phyloP scores from a whole-genome alignment of 2,888 invertebrate genomes.

The Odontomyia ornata region DNA sequence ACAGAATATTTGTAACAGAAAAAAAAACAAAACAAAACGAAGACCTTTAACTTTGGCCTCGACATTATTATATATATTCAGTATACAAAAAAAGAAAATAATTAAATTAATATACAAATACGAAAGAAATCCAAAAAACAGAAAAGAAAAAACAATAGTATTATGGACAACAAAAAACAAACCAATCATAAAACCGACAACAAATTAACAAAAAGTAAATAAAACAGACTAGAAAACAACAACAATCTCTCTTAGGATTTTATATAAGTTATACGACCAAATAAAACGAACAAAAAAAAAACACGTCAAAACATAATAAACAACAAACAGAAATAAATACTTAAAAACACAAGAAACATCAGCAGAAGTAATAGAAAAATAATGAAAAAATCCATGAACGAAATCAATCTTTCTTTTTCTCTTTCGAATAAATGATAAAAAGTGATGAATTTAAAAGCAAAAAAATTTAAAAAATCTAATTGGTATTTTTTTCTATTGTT shows the following conservation, averaged over 20 bases:
- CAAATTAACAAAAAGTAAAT: constrained; percentile 6
- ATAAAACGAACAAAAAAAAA: background rate
- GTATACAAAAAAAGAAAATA: constrained; percentile 26
- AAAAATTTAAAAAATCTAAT: too few species aligned
- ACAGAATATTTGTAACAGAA: background rate
- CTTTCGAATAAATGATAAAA: background rate
- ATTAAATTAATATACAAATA: constrained; percentile 31
- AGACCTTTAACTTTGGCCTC: constrained; percentile 38
- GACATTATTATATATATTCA: constrained; percentile 24
- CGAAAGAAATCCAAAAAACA: constrained; percentile 35
- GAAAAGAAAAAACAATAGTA: constrained; percentile 28
- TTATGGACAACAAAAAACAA: constrained; percentile 27
- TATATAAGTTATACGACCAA: constrained; percentile 33
- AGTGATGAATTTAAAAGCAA: background rate
- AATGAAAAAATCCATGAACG: too few species aligned
- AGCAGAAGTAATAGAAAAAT: too few species aligned
- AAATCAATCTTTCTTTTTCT: background rate
- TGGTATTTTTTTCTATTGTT: background rate
- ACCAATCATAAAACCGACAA: background rate
- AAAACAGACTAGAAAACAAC: background rate
- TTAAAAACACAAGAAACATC: too few species aligned
- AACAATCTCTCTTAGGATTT: constrained; percentile 25
- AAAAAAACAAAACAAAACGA: constrained; percentile 5
- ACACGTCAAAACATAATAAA: background rate
- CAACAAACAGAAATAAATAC: background rate